Evolutionary conservation across 2,113 vertebrate species (phyloP).

Genomic region (Lophotis ruficrista): DNA sequence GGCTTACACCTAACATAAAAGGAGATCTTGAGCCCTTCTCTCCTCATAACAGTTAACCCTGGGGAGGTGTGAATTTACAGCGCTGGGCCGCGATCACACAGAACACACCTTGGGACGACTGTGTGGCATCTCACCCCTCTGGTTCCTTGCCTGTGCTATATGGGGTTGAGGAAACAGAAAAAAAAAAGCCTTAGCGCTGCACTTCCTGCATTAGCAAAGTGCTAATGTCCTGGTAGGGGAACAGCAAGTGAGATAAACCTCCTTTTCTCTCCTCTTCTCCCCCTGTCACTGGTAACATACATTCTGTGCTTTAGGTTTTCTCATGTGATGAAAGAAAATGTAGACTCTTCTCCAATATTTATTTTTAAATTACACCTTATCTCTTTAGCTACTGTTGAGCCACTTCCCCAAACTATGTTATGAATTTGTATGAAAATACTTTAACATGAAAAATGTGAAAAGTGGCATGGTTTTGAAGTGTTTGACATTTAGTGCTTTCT

Average conservation of each 20-base stretch:
- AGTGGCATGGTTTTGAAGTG: not conserved
- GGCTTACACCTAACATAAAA: not conserved
- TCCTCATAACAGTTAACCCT: fast-evolving
- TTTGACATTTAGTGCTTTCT: not conserved
- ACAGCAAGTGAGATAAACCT: fast-evolving
- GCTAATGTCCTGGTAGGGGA: not conserved
- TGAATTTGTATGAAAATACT: not conserved
- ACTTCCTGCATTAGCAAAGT: not conserved
- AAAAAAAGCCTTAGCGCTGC: not conserved
- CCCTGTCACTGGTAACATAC: not conserved
- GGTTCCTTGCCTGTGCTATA: not conserved
- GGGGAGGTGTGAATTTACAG: not conserved
- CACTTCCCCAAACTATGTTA: not conserved
- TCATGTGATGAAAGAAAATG: not conserved
- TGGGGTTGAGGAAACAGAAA: not conserved
- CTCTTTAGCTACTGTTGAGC: not conserved
- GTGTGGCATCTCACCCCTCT: not conserved
- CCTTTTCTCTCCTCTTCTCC: not conserved
- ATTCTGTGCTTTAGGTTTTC: not conserved
- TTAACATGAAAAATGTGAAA: not conserved
- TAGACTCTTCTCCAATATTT: not conserved
- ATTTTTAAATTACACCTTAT: not conserved
- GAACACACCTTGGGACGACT: not conserved
- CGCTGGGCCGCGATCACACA: not conserved
- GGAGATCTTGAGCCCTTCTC: not conserved